Evolutionary conservation across 2,888 invertebrate species (phyloP).

Genomic region (Xiphydria camelus): DNA sequence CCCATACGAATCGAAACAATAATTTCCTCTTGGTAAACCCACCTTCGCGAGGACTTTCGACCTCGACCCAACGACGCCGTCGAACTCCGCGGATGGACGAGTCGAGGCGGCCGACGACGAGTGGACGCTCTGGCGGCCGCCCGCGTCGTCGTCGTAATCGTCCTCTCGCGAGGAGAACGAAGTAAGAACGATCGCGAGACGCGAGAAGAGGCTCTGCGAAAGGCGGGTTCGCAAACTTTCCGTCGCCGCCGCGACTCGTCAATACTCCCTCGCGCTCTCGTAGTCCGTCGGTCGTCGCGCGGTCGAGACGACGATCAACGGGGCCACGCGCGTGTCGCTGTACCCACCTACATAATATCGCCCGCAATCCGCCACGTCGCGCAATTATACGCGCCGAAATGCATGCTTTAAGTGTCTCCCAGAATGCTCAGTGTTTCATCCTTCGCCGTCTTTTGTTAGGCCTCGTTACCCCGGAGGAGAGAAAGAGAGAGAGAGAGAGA

Average conservation of each 20-base stretch:
- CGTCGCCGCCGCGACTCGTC: too few species aligned
- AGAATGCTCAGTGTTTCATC: conserved; percentile 57
- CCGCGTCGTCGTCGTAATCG: conserved; percentile 10
- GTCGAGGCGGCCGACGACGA: too few species aligned
- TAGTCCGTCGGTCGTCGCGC: neutral
- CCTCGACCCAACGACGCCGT: too few species aligned
- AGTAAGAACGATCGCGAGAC: conserved; percentile 29
- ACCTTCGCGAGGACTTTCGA: too few species aligned
- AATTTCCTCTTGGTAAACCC: too few species aligned
- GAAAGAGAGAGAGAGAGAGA: neutral
- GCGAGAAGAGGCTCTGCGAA: neutral
- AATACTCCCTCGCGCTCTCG: too few species aligned
- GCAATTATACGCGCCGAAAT: conserved; percentile 41
- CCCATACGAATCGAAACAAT: too few species aligned
- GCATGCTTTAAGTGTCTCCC: conserved; percentile 57
- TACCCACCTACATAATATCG: too few species aligned
- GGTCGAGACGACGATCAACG: neutral
- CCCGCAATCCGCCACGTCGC: conserved; percentile 38
- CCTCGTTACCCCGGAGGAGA: conserved; percentile 14
- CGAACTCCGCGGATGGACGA: too few species aligned
- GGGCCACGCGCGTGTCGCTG: neutral
- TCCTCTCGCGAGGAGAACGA: conserved; percentile 24
- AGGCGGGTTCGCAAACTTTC: conserved; percentile 4
- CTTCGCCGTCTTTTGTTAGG: conserved; percentile 45
- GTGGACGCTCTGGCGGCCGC: too few species aligned